These are phyloP conservation scores for Drosophila pandora DNA, from an alignment of 1,140 invertebrate species.

Conservation along the genomic window DNA sequence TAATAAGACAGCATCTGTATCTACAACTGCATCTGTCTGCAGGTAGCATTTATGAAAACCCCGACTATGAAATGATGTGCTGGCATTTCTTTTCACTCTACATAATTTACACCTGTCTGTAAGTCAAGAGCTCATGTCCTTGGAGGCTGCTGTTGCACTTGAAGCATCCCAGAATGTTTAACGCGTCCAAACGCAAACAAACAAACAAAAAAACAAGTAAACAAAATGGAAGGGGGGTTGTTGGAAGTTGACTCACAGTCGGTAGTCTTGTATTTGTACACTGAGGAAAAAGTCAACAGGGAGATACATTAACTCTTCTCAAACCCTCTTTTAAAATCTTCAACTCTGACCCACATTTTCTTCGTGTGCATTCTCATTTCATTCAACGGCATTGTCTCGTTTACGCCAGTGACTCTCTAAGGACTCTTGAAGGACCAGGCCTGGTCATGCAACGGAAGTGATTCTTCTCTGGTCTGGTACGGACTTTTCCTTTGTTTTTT, in stretches of 20 bases:
- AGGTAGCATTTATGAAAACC: slow-evolving; percentile 11
- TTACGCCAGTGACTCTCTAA: slow-evolving; percentile 75
- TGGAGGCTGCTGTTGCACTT: slow-evolving; percentile 56
- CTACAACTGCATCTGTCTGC: slow-evolving; percentile 64
- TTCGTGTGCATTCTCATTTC: neutral
- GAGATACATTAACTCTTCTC: neutral
- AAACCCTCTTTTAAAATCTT: neutral
- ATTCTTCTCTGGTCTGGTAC: slow-evolving; percentile 20
- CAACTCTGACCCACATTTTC: neutral
- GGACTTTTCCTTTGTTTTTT: neutral
- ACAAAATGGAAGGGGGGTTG: slow-evolving; percentile 40
- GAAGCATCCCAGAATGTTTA: slow-evolving; percentile 63
- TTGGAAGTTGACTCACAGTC: slow-evolving; percentile 18
- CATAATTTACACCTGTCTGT: slow-evolving; percentile 75
- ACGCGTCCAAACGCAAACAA: slow-evolving; percentile 58
- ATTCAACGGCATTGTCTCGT: slow-evolving; percentile 60
- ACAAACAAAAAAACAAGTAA: slow-evolving; percentile 75
- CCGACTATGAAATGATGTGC: slow-evolving; percentile 14
- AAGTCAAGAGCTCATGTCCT: slow-evolving; percentile 67
- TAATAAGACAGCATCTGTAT: slow-evolving; percentile 67
- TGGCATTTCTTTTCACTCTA: slow-evolving; percentile 63
- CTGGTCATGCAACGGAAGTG: slow-evolving; percentile 57
- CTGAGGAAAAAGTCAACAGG: neutral
- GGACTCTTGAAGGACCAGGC: slow-evolving; percentile 47
- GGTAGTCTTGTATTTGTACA: neutral